These are phyloP conservation scores for Petrosia ficiformis DNA, from an alignment of 37 sponge, comb jelly and placozoan genomes.

Conservation along the genomic window DNA sequence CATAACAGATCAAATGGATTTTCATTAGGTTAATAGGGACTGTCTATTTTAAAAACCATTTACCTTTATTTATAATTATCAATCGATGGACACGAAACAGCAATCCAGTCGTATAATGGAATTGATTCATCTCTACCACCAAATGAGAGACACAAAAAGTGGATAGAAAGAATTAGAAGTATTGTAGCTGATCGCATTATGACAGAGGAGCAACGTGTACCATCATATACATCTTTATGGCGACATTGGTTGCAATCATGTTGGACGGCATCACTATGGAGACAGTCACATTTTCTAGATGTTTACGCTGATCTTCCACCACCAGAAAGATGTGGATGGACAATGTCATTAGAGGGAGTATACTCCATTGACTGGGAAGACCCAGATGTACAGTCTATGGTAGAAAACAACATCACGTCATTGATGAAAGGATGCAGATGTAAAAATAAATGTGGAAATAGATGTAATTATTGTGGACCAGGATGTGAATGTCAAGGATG, in stretches of 20 bases:
- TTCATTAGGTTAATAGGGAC: slow-evolving; percentile 16
- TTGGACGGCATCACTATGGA: slow-evolving; percentile 1
- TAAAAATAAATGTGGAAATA: not conserved
- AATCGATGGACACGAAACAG: slow-evolving; percentile 1
- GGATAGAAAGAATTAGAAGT: not conserved
- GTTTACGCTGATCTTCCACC: not conserved
- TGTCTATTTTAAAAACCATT: slow-evolving; percentile 17
- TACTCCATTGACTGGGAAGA: slow-evolving; percentile 3
- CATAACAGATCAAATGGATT: not conserved
- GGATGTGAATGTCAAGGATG: slow-evolving; percentile 7
- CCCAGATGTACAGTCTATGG: not conserved
- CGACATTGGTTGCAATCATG: slow-evolving; percentile 10
- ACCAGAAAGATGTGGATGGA: slow-evolving; percentile 9
- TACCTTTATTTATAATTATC: not conserved
- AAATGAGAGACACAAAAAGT: slow-evolving; percentile 6
- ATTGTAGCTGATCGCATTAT: not conserved
- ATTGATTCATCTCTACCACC: not conserved
- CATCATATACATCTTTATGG: slow-evolving; percentile 2
- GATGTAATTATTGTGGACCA: not conserved
- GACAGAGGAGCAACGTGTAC: slow-evolving; percentile 1
- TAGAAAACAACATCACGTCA: not conserved
- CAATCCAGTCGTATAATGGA: slow-evolving; percentile 12
- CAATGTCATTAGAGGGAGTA: not conserved
- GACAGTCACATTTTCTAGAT: not conserved
- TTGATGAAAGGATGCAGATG: not conserved